phyloP scores from a whole-genome alignment of 2,888 invertebrate genomes.

The Eupithecia insigniata region DNA sequence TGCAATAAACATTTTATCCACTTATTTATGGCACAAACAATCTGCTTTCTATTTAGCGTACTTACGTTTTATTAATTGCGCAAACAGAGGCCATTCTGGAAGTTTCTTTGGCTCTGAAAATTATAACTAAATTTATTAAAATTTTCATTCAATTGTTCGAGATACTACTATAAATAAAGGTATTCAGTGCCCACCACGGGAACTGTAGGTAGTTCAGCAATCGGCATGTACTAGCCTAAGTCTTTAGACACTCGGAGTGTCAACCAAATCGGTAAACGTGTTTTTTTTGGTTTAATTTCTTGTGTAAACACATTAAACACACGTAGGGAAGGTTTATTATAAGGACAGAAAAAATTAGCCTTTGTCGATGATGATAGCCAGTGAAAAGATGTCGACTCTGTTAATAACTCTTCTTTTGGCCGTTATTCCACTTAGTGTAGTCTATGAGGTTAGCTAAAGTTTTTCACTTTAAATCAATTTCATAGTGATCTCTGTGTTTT shows the following conservation, averaged over 20 bases:
- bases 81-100: conserved; percentile 39
- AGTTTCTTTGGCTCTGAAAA: conserved; percentile 36
- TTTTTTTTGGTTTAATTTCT: no score
- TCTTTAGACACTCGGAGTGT: neutral
- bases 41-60: conserved; percentile 40
- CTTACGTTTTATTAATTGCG: conserved; percentile 44
- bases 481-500: no score
- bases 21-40: conserved; percentile 41
- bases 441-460: neutral
- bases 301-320: no score
- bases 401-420: neutral
- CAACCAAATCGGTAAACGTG: neutral
- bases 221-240: neutral
- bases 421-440: neutral
- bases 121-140: conserved; percentile 15
- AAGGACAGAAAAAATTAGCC: neutral
- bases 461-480: no score
- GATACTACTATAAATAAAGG: neutral
- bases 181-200: neutral
- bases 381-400: neutral
- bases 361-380: neutral
- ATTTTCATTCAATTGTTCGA: neutral
- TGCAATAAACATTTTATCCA: conserved; percentile 26
- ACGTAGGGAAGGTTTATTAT: neutral
- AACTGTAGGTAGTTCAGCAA: neutral